Conservation (phyloP, 2,113 vertebrate species). For the Puffinus mauretanicus region DNA sequence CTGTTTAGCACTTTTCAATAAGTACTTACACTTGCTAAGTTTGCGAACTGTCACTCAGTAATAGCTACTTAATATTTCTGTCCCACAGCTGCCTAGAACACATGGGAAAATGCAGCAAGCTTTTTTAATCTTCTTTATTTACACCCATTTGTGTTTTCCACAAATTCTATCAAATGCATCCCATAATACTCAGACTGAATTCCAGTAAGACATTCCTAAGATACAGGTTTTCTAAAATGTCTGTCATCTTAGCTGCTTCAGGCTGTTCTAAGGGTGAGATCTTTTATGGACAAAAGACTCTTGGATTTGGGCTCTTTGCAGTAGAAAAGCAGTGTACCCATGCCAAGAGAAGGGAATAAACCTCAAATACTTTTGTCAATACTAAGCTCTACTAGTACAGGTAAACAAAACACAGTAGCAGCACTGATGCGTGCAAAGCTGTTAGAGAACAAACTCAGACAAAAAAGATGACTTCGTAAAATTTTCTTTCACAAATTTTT, state of each 20-base stretch:
- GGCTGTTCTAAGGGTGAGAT: background rate
- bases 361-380: background rate
- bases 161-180: background rate
- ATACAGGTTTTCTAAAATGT: background rate
- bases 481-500: background rate
- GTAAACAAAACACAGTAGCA: background rate
- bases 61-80: background rate
- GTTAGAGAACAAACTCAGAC: background rate
- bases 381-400: background rate
- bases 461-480: background rate
- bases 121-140: background rate
- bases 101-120: background rate
- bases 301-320: background rate
- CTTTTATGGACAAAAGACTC: background rate
- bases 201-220: background rate
- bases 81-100: background rate
- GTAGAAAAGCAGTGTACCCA: background rate
- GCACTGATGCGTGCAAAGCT: background rate
- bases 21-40: background rate
- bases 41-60: background rate
- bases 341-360: background rate
- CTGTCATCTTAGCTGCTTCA: background rate
- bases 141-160: background rate
- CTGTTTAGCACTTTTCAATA: background rate
- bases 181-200: background rate